Evolutionary conservation across 2,113 vertebrate genomes (phyloP).

Genomic region (Bos javanicus): DNA sequence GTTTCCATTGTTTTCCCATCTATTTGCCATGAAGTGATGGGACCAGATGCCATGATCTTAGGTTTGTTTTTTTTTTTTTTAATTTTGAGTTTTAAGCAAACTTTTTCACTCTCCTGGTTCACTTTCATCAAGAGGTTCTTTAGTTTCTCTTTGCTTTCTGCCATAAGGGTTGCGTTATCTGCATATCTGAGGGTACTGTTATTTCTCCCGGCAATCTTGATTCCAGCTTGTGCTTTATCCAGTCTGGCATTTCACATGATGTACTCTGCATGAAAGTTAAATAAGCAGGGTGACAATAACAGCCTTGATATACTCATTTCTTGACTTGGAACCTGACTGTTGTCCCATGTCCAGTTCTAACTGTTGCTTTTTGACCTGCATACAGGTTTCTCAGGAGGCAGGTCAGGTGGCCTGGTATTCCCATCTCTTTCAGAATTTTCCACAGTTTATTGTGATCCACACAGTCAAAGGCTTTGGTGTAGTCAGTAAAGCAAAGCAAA

Average conservation of each 20-base stretch:
- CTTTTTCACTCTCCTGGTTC: background rate
- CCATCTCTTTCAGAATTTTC: too few species aligned
- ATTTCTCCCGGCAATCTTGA: background rate
- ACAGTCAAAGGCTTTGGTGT: background rate
- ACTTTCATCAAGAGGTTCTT: background rate
- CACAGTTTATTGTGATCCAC: background rate
- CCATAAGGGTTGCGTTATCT: background rate
- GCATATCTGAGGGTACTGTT: background rate
- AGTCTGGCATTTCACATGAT: background rate
- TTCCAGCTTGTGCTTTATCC: background rate
- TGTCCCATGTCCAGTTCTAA: background rate
- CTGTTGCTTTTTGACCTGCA: background rate
- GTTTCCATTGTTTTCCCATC: background rate
- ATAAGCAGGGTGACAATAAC: background rate
- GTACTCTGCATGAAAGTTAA: background rate
- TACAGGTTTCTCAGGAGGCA: background rate
- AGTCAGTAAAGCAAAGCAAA: background rate
- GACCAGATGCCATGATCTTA: background rate
- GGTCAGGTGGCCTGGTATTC: background rate
- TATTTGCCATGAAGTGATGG: background rate
- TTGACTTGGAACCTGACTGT: background rate
- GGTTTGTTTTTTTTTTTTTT: background rate
- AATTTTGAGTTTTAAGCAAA: background rate
- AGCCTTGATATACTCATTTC: background rate
- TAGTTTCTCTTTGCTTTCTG: background rate